phyloP scores from a whole-genome alignment of 2,888 invertebrate genomes.

The Macrosiphum euphorbiae region DNA sequence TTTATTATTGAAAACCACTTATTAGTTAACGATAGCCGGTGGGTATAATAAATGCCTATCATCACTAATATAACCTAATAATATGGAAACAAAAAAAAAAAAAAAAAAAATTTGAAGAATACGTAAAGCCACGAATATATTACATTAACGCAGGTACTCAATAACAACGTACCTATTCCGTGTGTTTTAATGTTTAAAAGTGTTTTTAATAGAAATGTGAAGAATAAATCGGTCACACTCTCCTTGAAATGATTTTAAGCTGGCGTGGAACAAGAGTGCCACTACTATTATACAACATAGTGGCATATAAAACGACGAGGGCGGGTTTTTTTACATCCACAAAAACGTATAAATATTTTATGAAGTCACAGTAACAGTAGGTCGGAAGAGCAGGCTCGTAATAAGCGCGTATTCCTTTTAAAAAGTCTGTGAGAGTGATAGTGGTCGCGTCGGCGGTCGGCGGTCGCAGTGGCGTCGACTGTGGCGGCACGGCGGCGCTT shows the following conservation, averaged over 20 bases:
- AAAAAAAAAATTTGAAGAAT: too few species aligned
- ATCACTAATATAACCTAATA: too few species aligned
- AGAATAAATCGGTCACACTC: neutral
- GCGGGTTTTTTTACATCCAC: neutral
- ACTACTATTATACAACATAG: neutral
- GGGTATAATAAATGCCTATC: too few species aligned
- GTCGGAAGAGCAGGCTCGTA: neutral
- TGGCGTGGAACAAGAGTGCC: neutral
- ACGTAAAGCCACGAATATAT: too few species aligned
- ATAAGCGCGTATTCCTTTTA: neutral
- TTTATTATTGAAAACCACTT: too few species aligned
- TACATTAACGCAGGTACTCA: too few species aligned
- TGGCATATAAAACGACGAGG: neutral
- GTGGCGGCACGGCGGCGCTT: constrained; percentile 1
- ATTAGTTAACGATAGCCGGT: too few species aligned
- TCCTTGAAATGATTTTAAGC: neutral
- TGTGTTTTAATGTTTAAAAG: neutral
- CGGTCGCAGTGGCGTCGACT: neutral
- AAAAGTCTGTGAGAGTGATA: neutral
- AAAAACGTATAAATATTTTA: constrained; percentile 5
- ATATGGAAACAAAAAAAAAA: too few species aligned
- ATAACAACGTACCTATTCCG: neutral
- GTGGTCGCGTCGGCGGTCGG: neutral
- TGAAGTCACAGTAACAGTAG: constrained; percentile 13
- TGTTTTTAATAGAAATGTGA: neutral